Conservation (phyloP, 2,888 invertebrate genomes). For the Luperina testacea region DNA sequence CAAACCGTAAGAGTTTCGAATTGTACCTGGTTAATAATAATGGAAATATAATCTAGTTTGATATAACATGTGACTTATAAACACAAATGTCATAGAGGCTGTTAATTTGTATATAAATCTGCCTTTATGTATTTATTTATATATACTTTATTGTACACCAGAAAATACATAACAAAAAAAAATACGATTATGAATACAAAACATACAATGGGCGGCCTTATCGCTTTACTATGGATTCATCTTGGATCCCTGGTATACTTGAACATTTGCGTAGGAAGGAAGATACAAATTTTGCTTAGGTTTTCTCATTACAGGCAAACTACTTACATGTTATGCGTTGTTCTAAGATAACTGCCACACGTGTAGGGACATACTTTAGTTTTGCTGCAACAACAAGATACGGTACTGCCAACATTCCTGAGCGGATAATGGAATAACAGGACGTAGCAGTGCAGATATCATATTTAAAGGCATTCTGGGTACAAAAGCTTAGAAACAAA, state of each 20-base stretch:
- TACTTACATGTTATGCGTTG: neutral
- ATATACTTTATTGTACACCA: too few relatives aligned
- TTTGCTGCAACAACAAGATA: neutral
- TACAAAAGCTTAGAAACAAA: neutral
- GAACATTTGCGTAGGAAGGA: neutral
- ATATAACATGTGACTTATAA: neutral
- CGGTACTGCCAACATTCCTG: neutral
- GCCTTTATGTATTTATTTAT: too few relatives aligned
- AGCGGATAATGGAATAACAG: neutral
- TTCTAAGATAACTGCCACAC: conserved; percentile 19
- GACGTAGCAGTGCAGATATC: neutral
- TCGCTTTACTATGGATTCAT: neutral
- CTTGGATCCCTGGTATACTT: neutral
- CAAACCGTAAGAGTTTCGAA: neutral
- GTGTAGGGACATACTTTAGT: neutral
- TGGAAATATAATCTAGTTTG: neutral
- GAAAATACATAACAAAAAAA: too few relatives aligned
- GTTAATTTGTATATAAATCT: too few relatives aligned
- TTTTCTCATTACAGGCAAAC: conserved; percentile 7
- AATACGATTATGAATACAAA: too few relatives aligned
- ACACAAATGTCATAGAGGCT: neutral
- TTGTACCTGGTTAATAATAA: neutral
- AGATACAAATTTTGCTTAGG: neutral
- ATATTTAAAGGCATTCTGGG: neutral
- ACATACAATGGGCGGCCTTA: too few relatives aligned